Conservation (phyloP, 2,113 vertebrate species). For the Epinephelus moara region DNA sequence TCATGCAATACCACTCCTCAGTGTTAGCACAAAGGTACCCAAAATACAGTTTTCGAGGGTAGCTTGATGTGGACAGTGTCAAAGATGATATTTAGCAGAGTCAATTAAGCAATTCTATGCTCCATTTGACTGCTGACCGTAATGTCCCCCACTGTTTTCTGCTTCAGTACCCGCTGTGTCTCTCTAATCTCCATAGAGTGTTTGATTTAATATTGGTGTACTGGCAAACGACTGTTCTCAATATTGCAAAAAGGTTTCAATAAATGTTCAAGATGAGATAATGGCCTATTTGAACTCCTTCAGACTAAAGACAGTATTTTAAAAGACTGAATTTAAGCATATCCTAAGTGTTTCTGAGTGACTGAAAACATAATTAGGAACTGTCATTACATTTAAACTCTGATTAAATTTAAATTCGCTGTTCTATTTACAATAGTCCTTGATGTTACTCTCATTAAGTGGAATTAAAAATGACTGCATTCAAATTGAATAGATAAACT, state of each 20-base stretch:
- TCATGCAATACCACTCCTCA: neutral
- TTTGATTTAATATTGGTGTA: conserved; percentile 61
- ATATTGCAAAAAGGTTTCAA: conserved; percentile 6
- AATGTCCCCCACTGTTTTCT: conserved; percentile 58
- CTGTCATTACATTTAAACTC: conserved; percentile 4
- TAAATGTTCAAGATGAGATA: conserved; percentile 37
- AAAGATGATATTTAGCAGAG: conserved; percentile 56
- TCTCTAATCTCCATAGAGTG: conserved; percentile 38
- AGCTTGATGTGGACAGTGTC: conserved; percentile 30
- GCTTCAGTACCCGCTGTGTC: conserved; percentile 39
- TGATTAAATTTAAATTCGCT: conserved; percentile 12
- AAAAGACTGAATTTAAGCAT: conserved; percentile 15
- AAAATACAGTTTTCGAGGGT: neutral
- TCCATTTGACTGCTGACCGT: conserved; percentile 62
- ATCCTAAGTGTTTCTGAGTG: neutral
- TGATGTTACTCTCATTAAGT: conserved; percentile 15
- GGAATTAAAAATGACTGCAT: conserved; percentile 4
- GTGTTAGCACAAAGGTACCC: neutral
- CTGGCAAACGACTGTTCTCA: conserved; percentile 18
- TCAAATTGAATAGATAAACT: conserved; percentile 6
- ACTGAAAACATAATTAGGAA: conserved; percentile 21
- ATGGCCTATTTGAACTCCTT: conserved; percentile 25
- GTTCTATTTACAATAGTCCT: conserved; percentile 8
- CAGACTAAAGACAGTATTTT: conserved; percentile 11
- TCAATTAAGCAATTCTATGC: conserved; percentile 72